Conservation (phyloP, 1,140 invertebrate species). For the Gryllus bimaculatus region DNA sequence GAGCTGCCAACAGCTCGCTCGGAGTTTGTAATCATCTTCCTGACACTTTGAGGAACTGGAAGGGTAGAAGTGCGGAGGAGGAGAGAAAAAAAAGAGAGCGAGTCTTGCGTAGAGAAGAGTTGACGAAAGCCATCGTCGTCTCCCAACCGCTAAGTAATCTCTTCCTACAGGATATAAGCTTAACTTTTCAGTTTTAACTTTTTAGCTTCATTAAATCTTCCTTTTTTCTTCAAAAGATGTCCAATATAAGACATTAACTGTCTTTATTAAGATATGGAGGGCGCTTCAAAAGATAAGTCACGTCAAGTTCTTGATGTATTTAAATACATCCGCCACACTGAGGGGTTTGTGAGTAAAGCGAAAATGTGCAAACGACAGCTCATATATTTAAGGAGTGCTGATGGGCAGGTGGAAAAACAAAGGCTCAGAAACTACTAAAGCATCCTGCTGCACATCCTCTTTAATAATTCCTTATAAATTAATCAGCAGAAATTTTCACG, state of each 20-base stretch:
- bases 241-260: slow-evolving; percentile 5
- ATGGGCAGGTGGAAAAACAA: no score
- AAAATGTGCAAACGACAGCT: neutral
- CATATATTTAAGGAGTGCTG: no score
- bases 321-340: neutral
- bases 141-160: neutral
- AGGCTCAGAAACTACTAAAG: no score
- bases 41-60: neutral
- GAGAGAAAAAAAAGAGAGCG: neutral
- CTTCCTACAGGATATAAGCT: neutral
- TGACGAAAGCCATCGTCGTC: neutral
- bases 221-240: slow-evolving; percentile 2
- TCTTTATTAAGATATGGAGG: slow-evolving; percentile 5
- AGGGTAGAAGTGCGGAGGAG: neutral
- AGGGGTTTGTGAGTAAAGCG: neutral
- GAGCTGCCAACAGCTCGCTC: neutral
- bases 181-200: slow-evolving; percentile 6
- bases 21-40: slow-evolving; percentile 4
- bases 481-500: no score
- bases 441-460: no score
- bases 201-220: slow-evolving; percentile 5
- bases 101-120: neutral
- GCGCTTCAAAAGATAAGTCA: neutral
- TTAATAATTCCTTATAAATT: no score
- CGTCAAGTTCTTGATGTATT: neutral